Percentiles rank a stretch among this genome's conserved stretches.
phyloP scores from a whole-genome alignment of 2,113 vertebrate species.

The Zosterops japonicus region DNA sequence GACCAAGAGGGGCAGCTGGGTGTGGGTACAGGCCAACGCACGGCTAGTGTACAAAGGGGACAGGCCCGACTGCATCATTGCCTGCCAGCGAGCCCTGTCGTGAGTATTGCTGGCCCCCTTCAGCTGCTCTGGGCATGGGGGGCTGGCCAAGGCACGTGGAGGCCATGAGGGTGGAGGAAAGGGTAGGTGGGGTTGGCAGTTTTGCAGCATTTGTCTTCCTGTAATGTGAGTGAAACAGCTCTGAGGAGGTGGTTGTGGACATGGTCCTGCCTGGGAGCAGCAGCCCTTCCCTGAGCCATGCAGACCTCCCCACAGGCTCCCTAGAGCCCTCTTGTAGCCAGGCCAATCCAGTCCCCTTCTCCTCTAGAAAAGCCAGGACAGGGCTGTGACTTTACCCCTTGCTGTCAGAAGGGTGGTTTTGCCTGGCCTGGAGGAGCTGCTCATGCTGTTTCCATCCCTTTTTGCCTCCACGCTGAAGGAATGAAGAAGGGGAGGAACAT shows the following conservation, averaged over 20 bases:
- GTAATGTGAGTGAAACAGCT: fast-evolving
- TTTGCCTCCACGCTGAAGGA: not conserved
- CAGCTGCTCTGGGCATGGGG: fast-evolving
- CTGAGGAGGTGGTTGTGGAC: not conserved
- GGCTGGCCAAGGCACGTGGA: fast-evolving
- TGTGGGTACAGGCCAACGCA: constrained; percentile 84
- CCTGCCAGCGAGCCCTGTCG: constrained; percentile 74
- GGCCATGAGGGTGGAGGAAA: fast-evolving
- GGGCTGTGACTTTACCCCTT: not conserved
- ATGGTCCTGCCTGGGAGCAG: not conserved
- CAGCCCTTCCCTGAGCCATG: not conserved
- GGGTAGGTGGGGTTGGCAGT: not conserved
- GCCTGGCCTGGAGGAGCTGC: not conserved
- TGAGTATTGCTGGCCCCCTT: constrained; percentile 60
- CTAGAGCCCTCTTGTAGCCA: not conserved
- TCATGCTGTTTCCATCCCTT: not conserved
- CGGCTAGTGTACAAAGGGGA: constrained; percentile 78
- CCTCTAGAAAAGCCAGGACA: not conserved
- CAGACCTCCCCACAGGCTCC: not conserved
- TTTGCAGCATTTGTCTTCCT: not conserved
- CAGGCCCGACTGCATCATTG: constrained; percentile 79
- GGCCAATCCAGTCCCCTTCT: not conserved
- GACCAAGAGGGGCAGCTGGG: constrained; percentile 75
- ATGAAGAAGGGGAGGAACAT: constrained; percentile 79
- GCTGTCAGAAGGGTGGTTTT: not conserved